Base-by-base conservation (phyloP, 1,140 invertebrate genomes). In the Pantala flavescens region DNA sequence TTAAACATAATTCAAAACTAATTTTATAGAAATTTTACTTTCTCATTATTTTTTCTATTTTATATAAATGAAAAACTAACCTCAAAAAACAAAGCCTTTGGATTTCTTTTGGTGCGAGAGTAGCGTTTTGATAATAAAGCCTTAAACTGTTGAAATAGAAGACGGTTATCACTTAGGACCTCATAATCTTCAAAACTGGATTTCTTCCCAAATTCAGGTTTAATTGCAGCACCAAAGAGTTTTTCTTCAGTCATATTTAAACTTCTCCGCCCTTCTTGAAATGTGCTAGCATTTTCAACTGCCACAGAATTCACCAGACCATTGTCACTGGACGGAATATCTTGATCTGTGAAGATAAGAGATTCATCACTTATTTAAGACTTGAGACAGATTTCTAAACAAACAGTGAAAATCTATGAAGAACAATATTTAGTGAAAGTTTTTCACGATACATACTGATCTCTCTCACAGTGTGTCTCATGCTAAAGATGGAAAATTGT, bases 61-160 rank as follows among this genome's bases (percentile, higher is more conserved):
- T 36, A 36, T 36, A 5, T 36, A 36, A 36, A 9, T 36, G 12
- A 74, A 71, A 75, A 43, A 23, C 74, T 36, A 71, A 80, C 78
- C 77, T 80, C 79, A 23, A 76, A 76, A 72, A 78, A 78, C 7
- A 80, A 70, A 43, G 79, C 78, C 70, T 80, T 80, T 36, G 74
- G 74, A 63, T 80, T 79, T 9, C 79, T 43, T 43, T 73, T 75
- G 21, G 77, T 78, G 73, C 79, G 78, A 70, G 78, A 76, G 71
- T 76, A 80, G 19, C 78, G 72, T 73, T 79, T 79, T 21, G 75
- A 49, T 71, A 78, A 78, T 21, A 80, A 75, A 0, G 79, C 79
- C 16, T 74, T 23, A 70, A 77, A 80, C 71, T 80, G 79, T 71
- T 76, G 74, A 77, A 77, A 79, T 11, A 43, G 24, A n/a, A 63